phyloP scores from a whole-genome alignment of 1,140 invertebrate species.

The Diachasmimorpha longicaudata region DNA sequence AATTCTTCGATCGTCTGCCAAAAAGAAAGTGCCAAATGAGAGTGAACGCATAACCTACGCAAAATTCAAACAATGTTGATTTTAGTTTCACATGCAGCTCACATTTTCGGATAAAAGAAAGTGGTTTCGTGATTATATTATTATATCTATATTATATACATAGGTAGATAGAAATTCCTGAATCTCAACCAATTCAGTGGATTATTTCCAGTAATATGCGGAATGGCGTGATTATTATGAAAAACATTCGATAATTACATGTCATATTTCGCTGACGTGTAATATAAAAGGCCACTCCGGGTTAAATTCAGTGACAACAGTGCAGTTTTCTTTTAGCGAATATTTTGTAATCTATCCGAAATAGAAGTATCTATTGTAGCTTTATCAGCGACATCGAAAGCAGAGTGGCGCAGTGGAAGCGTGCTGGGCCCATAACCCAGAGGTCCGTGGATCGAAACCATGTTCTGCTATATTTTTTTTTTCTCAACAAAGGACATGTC shows the following conservation, averaged over 20 bases:
- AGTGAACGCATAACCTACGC: slow-evolving; percentile 38
- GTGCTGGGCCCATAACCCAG: slow-evolving; percentile 98
- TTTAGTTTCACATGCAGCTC: slow-evolving; percentile 16
- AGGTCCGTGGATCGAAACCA: slow-evolving; percentile 97
- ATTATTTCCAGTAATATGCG: no score
- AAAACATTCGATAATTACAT: no score
- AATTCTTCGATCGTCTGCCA: slow-evolving; percentile 29
- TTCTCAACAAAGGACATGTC: not conserved
- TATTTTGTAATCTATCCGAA: no score
- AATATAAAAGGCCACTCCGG: no score
- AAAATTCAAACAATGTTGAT: not conserved
- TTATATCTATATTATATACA: no score
- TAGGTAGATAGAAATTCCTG: not conserved
- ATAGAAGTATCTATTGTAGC: no score
- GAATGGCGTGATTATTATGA: no score
- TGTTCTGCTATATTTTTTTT: slow-evolving; percentile 77
- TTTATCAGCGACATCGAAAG: slow-evolving; percentile 46
- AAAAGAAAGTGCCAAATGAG: slow-evolving; percentile 43
- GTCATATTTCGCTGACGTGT: no score
- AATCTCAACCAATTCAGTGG: not conserved
- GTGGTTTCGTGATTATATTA: slow-evolving; percentile 29
- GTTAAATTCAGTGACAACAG: no score
- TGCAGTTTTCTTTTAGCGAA: no score
- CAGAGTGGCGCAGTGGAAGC: slow-evolving; percentile 98
- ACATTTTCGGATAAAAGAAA: slow-evolving; percentile 24